Conservation (phyloP, 2,797 vertebrate genomes). For the Carduelis carduelis region DNA sequence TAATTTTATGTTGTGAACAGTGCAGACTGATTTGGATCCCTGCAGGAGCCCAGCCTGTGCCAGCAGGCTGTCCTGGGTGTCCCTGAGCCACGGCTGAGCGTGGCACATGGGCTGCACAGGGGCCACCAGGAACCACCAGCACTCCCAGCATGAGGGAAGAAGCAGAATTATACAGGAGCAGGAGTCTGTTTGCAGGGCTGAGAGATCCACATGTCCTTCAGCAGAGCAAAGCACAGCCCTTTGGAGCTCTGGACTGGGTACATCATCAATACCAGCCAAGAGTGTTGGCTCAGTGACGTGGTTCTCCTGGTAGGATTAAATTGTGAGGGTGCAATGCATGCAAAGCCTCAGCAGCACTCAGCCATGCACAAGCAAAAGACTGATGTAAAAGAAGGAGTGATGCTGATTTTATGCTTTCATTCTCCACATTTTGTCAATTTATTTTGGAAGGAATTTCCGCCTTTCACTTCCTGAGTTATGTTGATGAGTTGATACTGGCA, state of each 20-base stretch:
- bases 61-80: not conserved
- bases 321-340: not conserved
- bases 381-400: not conserved
- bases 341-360: not conserved
- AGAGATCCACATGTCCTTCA: not conserved
- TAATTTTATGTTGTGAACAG: not conserved
- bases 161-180: not conserved
- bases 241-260: fast-evolving
- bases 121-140: not conserved
- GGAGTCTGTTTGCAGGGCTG: fast-evolving
- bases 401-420: not conserved
- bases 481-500: not conserved
- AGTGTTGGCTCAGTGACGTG: not conserved
- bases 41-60: not conserved
- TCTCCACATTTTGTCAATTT: not conserved
- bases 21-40: not conserved
- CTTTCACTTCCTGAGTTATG: not conserved
- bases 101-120: not conserved
- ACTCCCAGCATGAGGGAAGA: not conserved
- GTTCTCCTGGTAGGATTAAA: not conserved
- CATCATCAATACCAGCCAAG: not conserved
- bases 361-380: not conserved
- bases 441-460: not conserved
- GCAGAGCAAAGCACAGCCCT: not conserved
- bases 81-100: not conserved